phyloP scores from a whole-genome alignment of 2,113 vertebrate species.

The Pachypanchax playfairii region DNA sequence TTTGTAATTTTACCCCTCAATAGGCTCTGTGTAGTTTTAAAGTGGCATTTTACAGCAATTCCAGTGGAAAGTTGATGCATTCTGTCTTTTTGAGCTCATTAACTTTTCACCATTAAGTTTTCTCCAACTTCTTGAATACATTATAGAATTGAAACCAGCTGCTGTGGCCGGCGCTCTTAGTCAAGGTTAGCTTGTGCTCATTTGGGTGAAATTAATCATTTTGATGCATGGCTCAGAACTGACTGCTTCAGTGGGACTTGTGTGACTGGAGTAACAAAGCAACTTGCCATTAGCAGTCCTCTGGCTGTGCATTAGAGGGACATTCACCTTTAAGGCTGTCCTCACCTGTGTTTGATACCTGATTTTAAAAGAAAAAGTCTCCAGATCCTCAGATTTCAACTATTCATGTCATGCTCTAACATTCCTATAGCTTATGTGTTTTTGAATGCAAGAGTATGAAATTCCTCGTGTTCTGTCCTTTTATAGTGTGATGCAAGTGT shows the following conservation, averaged over 20 bases:
- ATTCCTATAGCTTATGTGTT: background rate
- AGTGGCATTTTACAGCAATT: constrained; percentile 57
- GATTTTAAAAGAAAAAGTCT: constrained; percentile 76
- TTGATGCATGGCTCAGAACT: constrained; percentile 93
- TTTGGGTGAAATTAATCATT: constrained; percentile 99
- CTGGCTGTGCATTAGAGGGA: constrained; percentile 91
- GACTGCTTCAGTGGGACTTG: constrained; percentile 93
- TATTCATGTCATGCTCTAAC: too few species aligned
- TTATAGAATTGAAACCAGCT: constrained; percentile 82
- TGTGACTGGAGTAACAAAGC: constrained; percentile 99
- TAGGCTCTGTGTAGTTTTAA: constrained; percentile 50
- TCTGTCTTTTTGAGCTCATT: constrained; percentile 85
- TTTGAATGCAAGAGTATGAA: too few species aligned
- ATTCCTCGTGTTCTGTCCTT: too few species aligned
- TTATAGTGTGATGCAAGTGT: too few species aligned
- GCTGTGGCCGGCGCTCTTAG: constrained; percentile 80
- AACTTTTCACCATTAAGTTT: constrained; percentile 87
- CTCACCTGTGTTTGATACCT: constrained; percentile 76
- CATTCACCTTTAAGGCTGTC: constrained; percentile 84
- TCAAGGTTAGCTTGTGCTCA: constrained; percentile 96
- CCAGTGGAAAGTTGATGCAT: constrained; percentile 70
- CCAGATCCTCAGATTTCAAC: constrained; percentile 15
- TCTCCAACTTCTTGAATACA: constrained; percentile 87
- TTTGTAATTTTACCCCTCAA: constrained; percentile 73
- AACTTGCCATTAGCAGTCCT: constrained; percentile 96